Evolutionary conservation across 2,888 invertebrate species (phyloP).

Genomic region (Andrena bicolor): DNA sequence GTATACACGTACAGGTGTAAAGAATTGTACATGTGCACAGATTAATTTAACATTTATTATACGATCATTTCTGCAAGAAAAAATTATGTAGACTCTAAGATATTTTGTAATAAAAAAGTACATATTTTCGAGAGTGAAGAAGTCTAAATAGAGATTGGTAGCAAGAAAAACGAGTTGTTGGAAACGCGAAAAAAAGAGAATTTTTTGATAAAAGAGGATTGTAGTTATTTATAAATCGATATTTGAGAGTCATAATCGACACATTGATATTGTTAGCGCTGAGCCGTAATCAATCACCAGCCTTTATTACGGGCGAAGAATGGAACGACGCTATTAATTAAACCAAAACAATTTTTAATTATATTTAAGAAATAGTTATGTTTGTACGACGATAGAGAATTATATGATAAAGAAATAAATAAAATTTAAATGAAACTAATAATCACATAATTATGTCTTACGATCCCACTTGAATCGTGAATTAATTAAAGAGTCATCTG

Average conservation of each 20-base stretch:
- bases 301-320: not conserved
- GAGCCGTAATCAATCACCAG: slow-evolving; percentile 7
- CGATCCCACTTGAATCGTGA: not conserved
- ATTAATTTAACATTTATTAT: slow-evolving; percentile 3
- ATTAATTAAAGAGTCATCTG: not conserved
- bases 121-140: not conserved
- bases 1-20: not conserved
- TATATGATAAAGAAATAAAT: slow-evolving; percentile 70
- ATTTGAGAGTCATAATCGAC: slow-evolving; percentile 26
- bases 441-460: not conserved
- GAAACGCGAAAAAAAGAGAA: slow-evolving; percentile 13
- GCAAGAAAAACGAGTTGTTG: not conserved
- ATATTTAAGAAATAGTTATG: slow-evolving; percentile 78
- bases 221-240: slow-evolving; percentile 44
- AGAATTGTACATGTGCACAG: not conserved
- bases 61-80: not conserved
- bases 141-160: not conserved
- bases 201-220: slow-evolving; percentile 19
- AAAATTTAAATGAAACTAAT: slow-evolving; percentile 5
- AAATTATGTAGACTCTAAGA: slow-evolving; percentile 1
- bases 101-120: slow-evolving; percentile 8
- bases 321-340: slow-evolving; percentile 51
- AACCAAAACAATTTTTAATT: slow-evolving; percentile 69
- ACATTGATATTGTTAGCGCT: slow-evolving; percentile 25
- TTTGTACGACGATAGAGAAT: slow-evolving; percentile 70